Evolutionary conservation across 1,140 invertebrate genomes (phyloP).

Genomic region (Bombyx mori): ASM3026992v2 NC_085126.1:2464501-2465000

Average conservation of each 20-base stretch:
- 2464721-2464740: constrained; percentile 43
- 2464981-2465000: constrained; percentile 73
- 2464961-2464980: constrained; percentile 85
- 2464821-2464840: constrained; percentile 18
- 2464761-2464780: constrained; percentile 6
- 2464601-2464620: constrained; percentile 49
- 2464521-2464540: constrained; percentile 70
- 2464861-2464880: constrained; percentile 50
- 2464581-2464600: constrained; percentile 56
- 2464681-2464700: constrained; percentile 58
- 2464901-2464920: constrained; percentile 74
- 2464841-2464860: constrained; percentile 30
- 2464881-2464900: constrained; percentile 63
- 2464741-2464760: constrained; percentile 18
- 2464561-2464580: constrained; percentile 79
- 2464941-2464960: constrained; percentile 79
- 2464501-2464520: constrained; percentile 79
- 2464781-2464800: too few relatives aligned
- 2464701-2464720: constrained; percentile 57
- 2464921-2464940: constrained; percentile 80
- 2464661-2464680: constrained; percentile 51
- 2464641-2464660: constrained; percentile 42
- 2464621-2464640: constrained; percentile 30
- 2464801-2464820: constrained; percentile 16
- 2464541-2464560: constrained; percentile 75